phyloP scores from a whole-genome alignment of 1,140 invertebrate genomes.

The Drosophila bocki region DNA sequence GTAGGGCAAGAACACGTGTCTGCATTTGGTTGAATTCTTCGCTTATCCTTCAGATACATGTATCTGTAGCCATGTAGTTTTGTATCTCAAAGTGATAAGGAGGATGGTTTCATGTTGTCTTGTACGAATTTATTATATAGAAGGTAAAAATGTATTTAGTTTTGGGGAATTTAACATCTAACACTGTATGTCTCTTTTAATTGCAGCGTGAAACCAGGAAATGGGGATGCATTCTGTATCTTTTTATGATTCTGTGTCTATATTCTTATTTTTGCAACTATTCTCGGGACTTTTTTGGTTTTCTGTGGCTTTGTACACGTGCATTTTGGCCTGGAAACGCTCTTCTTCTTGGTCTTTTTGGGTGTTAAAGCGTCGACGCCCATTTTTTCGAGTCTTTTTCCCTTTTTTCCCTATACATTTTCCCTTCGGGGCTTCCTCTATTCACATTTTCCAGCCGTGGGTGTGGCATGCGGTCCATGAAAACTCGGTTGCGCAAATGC shows the following conservation, averaged over 20 bases:
- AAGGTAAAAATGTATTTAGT: not conserved
- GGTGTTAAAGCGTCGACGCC: constrained; percentile 51
- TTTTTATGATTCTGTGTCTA: not conserved
- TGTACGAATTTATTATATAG: too few relatives aligned
- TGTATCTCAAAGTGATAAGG: not conserved
- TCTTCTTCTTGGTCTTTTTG: constrained; percentile 6
- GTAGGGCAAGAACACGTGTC: constrained; percentile 3
- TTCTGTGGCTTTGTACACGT: constrained; percentile 18
- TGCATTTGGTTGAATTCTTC: not conserved
- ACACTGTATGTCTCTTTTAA: too few relatives aligned
- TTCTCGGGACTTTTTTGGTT: not conserved
- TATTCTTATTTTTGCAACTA: not conserved
- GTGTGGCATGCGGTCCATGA: constrained; percentile 45
- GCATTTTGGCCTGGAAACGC: constrained; percentile 18
- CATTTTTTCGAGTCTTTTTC: constrained; percentile 32
- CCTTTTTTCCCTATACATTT: constrained; percentile 13
- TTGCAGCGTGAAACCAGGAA: not conserved
- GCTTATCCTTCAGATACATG: not conserved
- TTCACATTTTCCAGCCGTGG: constrained; percentile 30
- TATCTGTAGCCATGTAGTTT: constrained; percentile 6
- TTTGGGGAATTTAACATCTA: not conserved
- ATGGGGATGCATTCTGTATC: not conserved
- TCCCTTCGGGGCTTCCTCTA: not conserved
- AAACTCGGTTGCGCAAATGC: constrained; percentile 42
- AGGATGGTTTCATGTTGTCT: not conserved